A percentile compares a stretch with the other conserved stretches of the same genome.
phyloP scores from a whole-genome alignment of 2,797 vertebrate genomes.

The Ctenosaura bakeri region DNA sequence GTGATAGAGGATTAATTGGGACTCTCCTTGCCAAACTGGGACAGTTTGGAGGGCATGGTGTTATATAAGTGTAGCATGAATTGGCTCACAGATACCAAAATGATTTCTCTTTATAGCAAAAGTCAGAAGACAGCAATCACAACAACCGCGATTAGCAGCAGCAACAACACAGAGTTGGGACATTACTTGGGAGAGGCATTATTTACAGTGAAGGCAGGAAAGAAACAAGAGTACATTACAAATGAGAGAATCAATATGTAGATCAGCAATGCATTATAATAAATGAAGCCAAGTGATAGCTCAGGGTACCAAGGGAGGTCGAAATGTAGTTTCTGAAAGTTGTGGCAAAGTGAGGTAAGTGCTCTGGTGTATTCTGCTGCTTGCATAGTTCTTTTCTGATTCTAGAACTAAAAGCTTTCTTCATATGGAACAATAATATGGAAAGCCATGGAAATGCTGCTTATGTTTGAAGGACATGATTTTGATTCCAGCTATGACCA shows the following conservation, averaged over 20 bases:
- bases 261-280: conserved; percentile 24
- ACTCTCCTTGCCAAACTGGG: too few species aligned
- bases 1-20: too few species aligned
- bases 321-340: conserved; percentile 19
- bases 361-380: background rate
- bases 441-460: background rate
- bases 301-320: background rate
- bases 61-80: too few species aligned
- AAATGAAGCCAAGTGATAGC: background rate
- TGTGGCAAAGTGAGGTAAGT: background rate
- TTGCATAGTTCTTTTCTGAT: background rate
- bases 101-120: conserved; percentile 7
- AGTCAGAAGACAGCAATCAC: background rate
- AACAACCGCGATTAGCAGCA: background rate
- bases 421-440: background rate
- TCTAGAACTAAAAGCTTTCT: background rate
- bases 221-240: conserved; percentile 20
- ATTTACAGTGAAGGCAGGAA: conserved; percentile 33
- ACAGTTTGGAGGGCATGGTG: too few species aligned
- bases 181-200: background rate
- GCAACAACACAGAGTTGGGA: too few species aligned
- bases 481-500: background rate
- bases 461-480: background rate
- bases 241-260: conserved; percentile 27
- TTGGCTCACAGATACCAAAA: conserved; percentile 40